A percentile compares a stretch with the other conserved stretches of the same genome.
Conservation (phyloP, 2,113 vertebrate genomes). For the Callithrix jacchus region DNA sequence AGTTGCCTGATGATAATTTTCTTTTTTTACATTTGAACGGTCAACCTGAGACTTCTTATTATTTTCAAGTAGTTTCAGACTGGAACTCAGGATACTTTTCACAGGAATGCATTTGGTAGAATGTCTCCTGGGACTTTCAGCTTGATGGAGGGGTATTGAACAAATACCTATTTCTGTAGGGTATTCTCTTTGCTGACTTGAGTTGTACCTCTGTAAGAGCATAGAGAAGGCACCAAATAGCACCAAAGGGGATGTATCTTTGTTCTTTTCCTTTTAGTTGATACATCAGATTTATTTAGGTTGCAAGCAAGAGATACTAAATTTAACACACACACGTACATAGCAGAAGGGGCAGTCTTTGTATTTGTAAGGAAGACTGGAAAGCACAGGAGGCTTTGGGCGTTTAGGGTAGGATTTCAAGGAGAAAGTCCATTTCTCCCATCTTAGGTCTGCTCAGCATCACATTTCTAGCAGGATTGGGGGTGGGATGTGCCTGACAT, state of each 20-base stretch:
- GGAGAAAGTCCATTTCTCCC: neutral
- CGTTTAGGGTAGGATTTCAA: neutral
- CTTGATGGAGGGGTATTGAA: neutral
- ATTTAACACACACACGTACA: neutral
- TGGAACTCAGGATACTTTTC: neutral
- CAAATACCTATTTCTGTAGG: neutral
- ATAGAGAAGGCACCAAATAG: neutral
- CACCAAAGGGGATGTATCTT: neutral
- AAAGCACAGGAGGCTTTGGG: neutral
- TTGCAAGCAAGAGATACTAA: constrained; percentile 44
- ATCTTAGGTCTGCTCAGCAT: neutral
- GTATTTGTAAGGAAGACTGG: neutral
- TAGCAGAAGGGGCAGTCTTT: neutral
- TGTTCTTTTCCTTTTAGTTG: neutral
- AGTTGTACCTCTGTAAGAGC: neutral
- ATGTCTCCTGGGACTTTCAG: neutral
- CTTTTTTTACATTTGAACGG: neutral
- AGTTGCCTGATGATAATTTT: neutral
- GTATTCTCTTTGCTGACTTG: neutral
- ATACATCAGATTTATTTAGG: neutral
- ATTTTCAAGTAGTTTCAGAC: constrained; percentile 27
- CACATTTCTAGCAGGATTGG: neutral
- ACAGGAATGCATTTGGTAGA: neutral
- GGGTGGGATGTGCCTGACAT: neutral
- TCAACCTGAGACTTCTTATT: neutral